Evolutionary conservation across 2,888 invertebrate species (phyloP), one percentile per base, ranked within the genome.

Genomic region (Fabriciana adippe): DNA sequence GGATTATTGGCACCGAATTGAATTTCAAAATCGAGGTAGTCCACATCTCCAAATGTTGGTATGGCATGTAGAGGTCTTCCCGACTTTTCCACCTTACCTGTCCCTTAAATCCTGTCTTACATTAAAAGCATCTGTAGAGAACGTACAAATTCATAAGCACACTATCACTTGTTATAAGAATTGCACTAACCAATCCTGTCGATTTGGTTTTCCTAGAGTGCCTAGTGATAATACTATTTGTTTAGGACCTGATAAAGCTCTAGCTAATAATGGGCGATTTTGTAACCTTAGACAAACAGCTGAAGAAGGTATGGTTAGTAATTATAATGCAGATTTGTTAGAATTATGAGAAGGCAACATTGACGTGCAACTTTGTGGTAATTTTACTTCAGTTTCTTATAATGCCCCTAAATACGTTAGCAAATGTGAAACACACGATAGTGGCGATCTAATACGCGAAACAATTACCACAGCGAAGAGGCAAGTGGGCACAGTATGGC

Each of bases 11-110:
- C 79, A 76, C 45, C 60, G 79, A 55, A 71, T 83, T 1, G 81
- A 83, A n/a, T 84, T 83, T 50, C 78, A 82, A 67, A 81, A 81
- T 48, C 67, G 79, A 0, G 81, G 79, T 11, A 81, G 80, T 55
- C 81, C 81, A 13, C 79, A 81, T 71, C 55, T 81, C n/a, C 81
- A 81, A 64, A 80, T 79, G 78, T 62, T 80, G 1, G 47, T 80
- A 0, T 82, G 81, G 81, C 76, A 77, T 69, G 13, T 26, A 1
- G 50, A 62, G 2, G 18, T 69, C 5, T 74, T 48, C 76, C 76
- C 0, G 60, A 73, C 15, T 75, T 78, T 18, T 56, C 47, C 13
- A 74, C 68, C 55, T 66, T 62, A 11, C 76, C 31, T 77, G 75
- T 73, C 78, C 75, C 54, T 71, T 68, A 48, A 72, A 59, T 51